Evolutionary conservation across 2,113 vertebrate genomes (phyloP).

Genomic region (Tragelaphus strepsiceros): DNA sequence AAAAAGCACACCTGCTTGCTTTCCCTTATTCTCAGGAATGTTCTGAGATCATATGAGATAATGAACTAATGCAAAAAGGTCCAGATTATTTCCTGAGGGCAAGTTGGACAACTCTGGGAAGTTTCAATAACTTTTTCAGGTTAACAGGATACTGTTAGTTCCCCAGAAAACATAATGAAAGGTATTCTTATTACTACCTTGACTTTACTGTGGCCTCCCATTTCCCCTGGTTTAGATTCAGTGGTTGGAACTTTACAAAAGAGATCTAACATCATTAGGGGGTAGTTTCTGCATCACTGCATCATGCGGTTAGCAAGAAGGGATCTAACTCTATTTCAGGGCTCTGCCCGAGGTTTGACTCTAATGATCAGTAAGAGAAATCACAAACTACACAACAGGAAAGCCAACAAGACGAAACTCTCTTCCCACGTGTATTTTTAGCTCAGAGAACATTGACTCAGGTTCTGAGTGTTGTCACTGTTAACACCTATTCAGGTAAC

Average conservation of each 20-base stretch:
- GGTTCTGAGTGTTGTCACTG: background rate
- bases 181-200: constrained; percentile 6
- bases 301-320: background rate
- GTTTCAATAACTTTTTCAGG: constrained; percentile 63
- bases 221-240: background rate
- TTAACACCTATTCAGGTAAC: background rate
- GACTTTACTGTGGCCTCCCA: background rate
- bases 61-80: constrained; percentile 26
- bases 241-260: background rate
- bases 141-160: constrained; percentile 44
- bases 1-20: constrained; percentile 38
- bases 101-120: constrained; percentile 45
- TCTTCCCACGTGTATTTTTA: background rate
- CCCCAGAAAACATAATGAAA: constrained; percentile 35
- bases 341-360: background rate
- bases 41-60: constrained; percentile 38
- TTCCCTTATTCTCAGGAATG: constrained; percentile 56
- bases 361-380: background rate
- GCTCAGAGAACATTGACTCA: background rate
- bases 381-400: background rate
- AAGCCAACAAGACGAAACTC: background rate
- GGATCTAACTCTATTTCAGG: background rate
- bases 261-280: background rate
- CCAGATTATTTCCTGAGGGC: constrained; percentile 14
- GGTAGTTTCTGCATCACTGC: background rate